Base-by-base conservation (phyloP, 2,113 vertebrate species). In the Crocuta crocuta region DNA sequence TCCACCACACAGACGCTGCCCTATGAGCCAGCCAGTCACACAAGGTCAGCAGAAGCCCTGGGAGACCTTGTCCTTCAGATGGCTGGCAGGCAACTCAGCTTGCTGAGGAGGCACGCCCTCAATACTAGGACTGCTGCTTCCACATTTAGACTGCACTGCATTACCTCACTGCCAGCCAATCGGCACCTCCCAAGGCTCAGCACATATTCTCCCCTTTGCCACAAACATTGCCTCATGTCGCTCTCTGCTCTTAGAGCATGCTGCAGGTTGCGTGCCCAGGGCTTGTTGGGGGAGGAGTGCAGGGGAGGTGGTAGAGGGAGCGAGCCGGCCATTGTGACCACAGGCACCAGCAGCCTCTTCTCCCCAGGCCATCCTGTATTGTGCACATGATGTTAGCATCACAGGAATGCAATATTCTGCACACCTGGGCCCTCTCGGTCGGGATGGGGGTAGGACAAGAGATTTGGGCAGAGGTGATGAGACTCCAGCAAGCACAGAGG, bases 121-220 rank as follows among this genome's bases (percentile, higher is more conserved):
- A 0, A 53, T 8, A 26, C 98, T 66, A 35, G 86, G 53, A 89
- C 98, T 84, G 96, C 96, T 95, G 97, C 97, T 96, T 95, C 83
- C 96, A 95, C 97, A 81, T 98, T 97, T 94, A 98, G 97, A 81
- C 97, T 97, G 98, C 95, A 95, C 3, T 0, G 63, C 95, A 98
- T 98, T 98, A 98, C 98, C 98, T 99, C 98, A 99, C 97, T 74
- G 45, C 92, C 94, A 98, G 95, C 98, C 99, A 99, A 98, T 98
- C 97, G 73, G 93, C 15, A 19, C 16, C 21, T 81, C 17, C 11
- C 63, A 55, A 39, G 97, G 93, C 96, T 98, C 98, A 76, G 68
- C 94, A 61, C 92, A 79, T 58, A 24, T 45, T 84, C 93, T 97
- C 96, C 97, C 68, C 96, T 96, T 68, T 80, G 86, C 97, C 97